Base-by-base conservation (phyloP, 2,888 invertebrate genomes). In the Agrenia bidenticulata region DNA sequence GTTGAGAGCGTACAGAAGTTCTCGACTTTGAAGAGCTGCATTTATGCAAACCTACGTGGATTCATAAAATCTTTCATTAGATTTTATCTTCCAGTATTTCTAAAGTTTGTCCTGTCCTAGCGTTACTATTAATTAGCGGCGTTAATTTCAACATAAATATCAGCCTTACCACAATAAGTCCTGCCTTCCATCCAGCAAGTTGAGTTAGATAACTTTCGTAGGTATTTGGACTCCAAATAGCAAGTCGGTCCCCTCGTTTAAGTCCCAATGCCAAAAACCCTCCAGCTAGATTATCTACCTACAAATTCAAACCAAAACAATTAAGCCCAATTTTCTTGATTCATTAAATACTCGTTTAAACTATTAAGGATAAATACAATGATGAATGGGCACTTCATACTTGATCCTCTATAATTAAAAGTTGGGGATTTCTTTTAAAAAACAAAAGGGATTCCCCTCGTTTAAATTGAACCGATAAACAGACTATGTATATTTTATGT, bases 211-310 rank as follows among this genome's bases (percentile, higher is more conserved):
- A 84, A 92, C 92, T 94, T 77, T 91, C 88, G 50, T 85, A 79
- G 37, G 83, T 82, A 80, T 92, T 94, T 0, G 91, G 89, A 0
- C 88, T 85, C 88, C 89, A 91, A 23, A 93, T 81, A 0, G 88
- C 92, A 2, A 94, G 78, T 9, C 88, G 80, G 77, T 94, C 92
- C 0, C 90, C 90, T 27, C 80, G 83, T 64, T 84, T 78, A 23
- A 92, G 77, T 0, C 91, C 92, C 39, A 90, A 77, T 39, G 85
- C 83, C 15, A 83, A 74, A 0, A 93, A 81, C 1, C 89, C 89
- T 1, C 88, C 87, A 0, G 90, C 91, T 2, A 92, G 77, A 64
- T 82, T 82, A 77, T 90, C 87, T 0, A 86, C 87, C 84, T 90
- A 32, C 2, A 32, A 49, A 2, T 23, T 49, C 59, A 45, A 23